Percentiles rank a stretch among this genome's conserved stretches.
phyloP scores from a whole-genome alignment of 2,113 vertebrate genomes.

The Brienomyrus brachyistius region DNA sequence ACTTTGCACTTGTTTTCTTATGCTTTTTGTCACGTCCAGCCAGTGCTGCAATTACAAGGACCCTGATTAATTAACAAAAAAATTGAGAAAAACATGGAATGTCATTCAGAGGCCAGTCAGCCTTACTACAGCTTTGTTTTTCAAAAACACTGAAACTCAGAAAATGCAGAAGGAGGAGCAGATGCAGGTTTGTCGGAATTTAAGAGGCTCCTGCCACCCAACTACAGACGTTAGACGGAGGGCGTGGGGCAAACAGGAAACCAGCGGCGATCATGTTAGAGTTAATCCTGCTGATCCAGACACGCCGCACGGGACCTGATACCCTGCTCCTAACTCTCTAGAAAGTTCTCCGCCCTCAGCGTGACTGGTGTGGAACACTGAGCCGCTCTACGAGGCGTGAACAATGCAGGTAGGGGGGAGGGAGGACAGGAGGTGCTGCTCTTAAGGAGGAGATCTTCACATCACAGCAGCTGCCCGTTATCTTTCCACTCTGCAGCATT shows the following conservation, averaged over 20 bases:
- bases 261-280: not conserved
- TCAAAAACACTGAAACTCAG: not conserved
- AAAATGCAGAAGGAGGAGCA: not conserved
- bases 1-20: constrained; percentile 99
- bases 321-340: not conserved
- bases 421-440: not conserved
- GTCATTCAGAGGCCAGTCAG: not conserved
- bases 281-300: not conserved
- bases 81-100: not conserved
- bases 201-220: not conserved
- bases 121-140: not conserved
- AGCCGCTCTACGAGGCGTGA: constrained; percentile 36
- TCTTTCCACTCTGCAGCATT: constrained; percentile 79
- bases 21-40: constrained; percentile 95
- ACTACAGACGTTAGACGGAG: not conserved
- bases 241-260: not conserved
- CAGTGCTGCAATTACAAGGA: constrained; percentile 75
- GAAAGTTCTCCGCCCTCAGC: constrained; percentile 13
- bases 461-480: constrained; percentile 58
- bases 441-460: constrained; percentile 13
- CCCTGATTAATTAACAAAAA: constrained; percentile 18
- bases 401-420: constrained; percentile 28
- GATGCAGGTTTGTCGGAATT: not conserved
- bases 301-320: not conserved
- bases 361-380: constrained; percentile 27